Conservation (phyloP, 2,888 invertebrate species). For the Serrognathus titanus region DNA sequence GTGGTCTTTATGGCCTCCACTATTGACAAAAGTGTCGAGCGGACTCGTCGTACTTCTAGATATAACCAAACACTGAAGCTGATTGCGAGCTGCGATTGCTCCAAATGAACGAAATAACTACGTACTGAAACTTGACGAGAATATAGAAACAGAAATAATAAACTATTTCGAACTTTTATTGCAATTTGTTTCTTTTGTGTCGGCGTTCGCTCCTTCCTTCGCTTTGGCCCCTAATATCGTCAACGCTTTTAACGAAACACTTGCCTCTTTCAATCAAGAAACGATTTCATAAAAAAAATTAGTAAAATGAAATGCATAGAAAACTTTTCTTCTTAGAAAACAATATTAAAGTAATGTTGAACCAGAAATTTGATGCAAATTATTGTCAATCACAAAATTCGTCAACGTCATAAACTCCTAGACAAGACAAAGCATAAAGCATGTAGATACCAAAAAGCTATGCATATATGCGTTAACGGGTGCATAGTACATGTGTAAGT, state of each 20-base stretch:
- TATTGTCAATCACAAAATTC: too few species aligned
- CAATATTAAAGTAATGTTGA: too few species aligned
- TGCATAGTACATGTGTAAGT: slow-evolving; percentile 22
- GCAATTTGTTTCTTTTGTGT: slow-evolving; percentile 10
- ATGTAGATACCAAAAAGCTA: too few species aligned
- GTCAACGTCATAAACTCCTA: too few species aligned
- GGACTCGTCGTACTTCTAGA: slow-evolving; percentile 48
- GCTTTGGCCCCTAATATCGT: not conserved
- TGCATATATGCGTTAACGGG: slow-evolving; percentile 18
- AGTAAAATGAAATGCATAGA: too few species aligned
- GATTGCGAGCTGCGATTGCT: slow-evolving; percentile 53
- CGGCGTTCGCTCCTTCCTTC: not conserved
- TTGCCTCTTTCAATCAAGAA: too few species aligned
- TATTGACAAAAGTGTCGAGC: slow-evolving; percentile 57
- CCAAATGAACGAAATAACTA: slow-evolving; percentile 50
- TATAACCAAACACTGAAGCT: slow-evolving; percentile 48
- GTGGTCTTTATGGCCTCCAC: slow-evolving; percentile 56
- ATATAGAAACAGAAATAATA: slow-evolving; percentile 20
- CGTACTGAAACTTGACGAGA: slow-evolving; percentile 25
- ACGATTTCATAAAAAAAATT: too few species aligned
- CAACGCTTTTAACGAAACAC: not conserved
- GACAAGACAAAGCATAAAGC: too few species aligned
- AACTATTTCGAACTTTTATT: slow-evolving; percentile 16
- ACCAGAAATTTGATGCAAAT: too few species aligned
- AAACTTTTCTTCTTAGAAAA: too few species aligned